phyloP scores from a whole-genome alignment of 2,113 vertebrate genomes.

The Nyctibius bracteatus region DNA sequence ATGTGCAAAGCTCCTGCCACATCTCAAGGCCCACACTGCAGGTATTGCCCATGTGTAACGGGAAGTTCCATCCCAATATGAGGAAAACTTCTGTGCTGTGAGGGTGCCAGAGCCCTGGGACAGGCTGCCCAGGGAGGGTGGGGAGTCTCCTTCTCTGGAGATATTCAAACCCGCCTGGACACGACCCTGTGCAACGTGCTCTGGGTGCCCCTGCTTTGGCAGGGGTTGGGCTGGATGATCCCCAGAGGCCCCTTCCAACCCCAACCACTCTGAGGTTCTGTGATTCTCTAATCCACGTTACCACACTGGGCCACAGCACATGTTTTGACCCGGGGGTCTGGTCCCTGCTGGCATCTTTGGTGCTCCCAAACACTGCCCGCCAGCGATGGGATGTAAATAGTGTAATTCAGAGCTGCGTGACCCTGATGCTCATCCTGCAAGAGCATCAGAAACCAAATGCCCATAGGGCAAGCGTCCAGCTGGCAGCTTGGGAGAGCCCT shows the following conservation, averaged over 20 bases:
- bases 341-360: neutral
- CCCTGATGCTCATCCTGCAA: neutral
- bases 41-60: fast-evolving
- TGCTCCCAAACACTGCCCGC: neutral
- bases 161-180: no score
- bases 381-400: neutral
- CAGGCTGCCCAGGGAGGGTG: no score
- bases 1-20: fast-evolving
- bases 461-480: neutral
- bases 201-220: no score
- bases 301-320: fast-evolving
- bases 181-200: no score
- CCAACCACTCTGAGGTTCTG: no score
- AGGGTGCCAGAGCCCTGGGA: no score
- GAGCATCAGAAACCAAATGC: neutral
- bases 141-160: no score
- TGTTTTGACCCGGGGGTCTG: fast-evolving
- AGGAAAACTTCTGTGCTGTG: no score
- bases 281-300: fast-evolving
- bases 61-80: no score
- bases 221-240: no score
- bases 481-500: neutral
- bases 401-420: neutral
- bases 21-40: fast-evolving
- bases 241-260: no score